Percentiles rank a stretch among this genome's conserved stretches.
phyloP scores from a whole-genome alignment of 2,888 invertebrate species.

The Leptinotarsa haldemani region DNA sequence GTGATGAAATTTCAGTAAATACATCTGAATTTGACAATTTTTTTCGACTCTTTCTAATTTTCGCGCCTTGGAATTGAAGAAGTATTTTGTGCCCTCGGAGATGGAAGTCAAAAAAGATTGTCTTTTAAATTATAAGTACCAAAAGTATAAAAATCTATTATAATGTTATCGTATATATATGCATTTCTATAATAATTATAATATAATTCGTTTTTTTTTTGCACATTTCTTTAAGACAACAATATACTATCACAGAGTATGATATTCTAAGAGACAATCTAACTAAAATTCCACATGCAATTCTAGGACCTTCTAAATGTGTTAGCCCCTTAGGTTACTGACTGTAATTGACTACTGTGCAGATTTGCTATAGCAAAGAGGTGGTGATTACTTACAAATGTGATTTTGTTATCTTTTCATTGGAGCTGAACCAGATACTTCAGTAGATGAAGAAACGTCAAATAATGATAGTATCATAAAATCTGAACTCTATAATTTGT shows the following conservation, averaged over 20 bases:
- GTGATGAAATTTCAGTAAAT: background rate
- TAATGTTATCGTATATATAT: conserved; percentile 46
- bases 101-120: conserved; percentile 36
- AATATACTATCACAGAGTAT: conserved; percentile 49
- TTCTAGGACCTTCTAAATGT: conserved; percentile 40
- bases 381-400: conserved; percentile 32
- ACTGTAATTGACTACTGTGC: conserved; percentile 49
- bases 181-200: conserved; percentile 40
- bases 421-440: conserved; percentile 5
- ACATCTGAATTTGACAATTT: conserved; percentile 23
- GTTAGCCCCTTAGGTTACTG: conserved; percentile 48
- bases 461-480: too few relatives aligned
- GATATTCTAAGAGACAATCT: conserved; percentile 45
- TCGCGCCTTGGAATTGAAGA: conserved; percentile 31
- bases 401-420: conserved; percentile 27
- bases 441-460: too few relatives aligned
- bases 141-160: conserved; percentile 41
- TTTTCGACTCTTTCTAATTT: conserved; percentile 33
- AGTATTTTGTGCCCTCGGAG: conserved; percentile 36
- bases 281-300: conserved; percentile 42
- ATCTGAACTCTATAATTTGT: too few relatives aligned
- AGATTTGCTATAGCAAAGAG: conserved; percentile 30
- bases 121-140: conserved; percentile 38
- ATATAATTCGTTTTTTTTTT: conserved; percentile 46
- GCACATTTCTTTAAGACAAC: conserved; percentile 47